Conservation (phyloP, 2,797 vertebrate species). For the Coluber constrictor region DNA sequence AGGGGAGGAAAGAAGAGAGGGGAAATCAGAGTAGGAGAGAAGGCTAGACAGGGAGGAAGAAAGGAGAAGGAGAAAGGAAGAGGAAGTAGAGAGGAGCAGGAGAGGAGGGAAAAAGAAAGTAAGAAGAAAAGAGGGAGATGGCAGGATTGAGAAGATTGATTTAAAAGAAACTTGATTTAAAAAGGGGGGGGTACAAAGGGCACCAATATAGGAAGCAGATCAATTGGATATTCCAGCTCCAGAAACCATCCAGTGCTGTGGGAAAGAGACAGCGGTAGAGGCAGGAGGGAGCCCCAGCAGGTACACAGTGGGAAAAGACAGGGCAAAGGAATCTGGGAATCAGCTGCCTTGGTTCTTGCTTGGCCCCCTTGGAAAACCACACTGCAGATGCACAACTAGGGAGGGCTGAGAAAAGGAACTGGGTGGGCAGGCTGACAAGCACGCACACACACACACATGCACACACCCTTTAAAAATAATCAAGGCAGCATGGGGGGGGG, state of each 20-base stretch:
- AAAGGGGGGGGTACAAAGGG: not conserved
- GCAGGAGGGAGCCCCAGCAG: conserved; percentile 5
- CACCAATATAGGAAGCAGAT: not conserved
- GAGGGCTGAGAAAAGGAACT: too few species aligned
- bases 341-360: conserved; percentile 16
- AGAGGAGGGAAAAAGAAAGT: too few species aligned
- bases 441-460: too few species aligned
- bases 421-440: not conserved
- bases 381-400: not conserved
- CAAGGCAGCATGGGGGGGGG: conserved; percentile 31
- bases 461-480: not conserved
- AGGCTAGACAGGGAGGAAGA: too few species aligned
- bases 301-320: not conserved
- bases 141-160: too few species aligned
- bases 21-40: too few species aligned
- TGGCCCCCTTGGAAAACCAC: not conserved
- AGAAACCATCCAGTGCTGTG: not conserved
- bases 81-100: too few species aligned
- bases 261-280: not conserved
- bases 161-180: too few species aligned
- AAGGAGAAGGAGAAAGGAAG: too few species aligned
- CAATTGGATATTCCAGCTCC: not conserved
- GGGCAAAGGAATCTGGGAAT: not conserved
- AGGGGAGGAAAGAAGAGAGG: too few species aligned
- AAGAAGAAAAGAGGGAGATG: too few species aligned